A percentile compares a stretch with the other conserved stretches of the same genome.
These are phyloP conservation scores for Pipistrellus pygmaeus DNA, from an alignment of 2,797 vertebrate species.

Conservation along the genomic window DNA sequence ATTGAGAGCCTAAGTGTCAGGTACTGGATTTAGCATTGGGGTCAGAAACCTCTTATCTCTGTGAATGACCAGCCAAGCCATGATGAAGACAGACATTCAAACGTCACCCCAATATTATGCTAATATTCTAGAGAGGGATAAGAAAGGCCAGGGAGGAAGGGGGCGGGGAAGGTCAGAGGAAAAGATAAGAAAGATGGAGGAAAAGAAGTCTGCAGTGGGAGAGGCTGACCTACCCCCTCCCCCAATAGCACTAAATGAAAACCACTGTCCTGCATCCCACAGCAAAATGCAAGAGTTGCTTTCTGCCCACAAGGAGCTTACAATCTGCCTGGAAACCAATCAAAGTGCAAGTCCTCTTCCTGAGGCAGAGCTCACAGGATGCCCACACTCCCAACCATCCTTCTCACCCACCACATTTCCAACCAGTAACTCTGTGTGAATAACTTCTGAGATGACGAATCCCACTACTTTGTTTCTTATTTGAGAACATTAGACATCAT, in stretches of 20 bases:
- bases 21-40: too few relatives aligned
- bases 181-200: background rate
- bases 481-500: background rate
- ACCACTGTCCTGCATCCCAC: background rate
- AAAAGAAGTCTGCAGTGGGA: background rate
- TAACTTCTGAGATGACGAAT: background rate
- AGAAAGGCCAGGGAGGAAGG: background rate
- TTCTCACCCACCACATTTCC: background rate
- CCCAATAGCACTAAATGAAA: background rate
- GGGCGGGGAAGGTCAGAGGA: too few relatives aligned
- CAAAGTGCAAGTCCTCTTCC: background rate
- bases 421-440: background rate
- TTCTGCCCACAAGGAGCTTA: background rate
- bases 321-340: background rate
- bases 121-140: background rate
- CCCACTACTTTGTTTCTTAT: background rate
- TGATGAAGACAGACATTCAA: background rate
- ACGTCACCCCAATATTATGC: background rate
- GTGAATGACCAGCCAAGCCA: background rate
- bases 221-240: too few relatives aligned
- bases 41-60: background rate
- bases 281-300: background rate
- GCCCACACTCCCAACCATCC: background rate
- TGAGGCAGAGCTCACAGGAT: background rate
- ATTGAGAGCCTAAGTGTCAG: background rate